Evolutionary conservation across 2,888 invertebrate species (phyloP), one percentile per base, ranked within the genome.

Genomic region (Catotricha subobsoleta): DNA sequence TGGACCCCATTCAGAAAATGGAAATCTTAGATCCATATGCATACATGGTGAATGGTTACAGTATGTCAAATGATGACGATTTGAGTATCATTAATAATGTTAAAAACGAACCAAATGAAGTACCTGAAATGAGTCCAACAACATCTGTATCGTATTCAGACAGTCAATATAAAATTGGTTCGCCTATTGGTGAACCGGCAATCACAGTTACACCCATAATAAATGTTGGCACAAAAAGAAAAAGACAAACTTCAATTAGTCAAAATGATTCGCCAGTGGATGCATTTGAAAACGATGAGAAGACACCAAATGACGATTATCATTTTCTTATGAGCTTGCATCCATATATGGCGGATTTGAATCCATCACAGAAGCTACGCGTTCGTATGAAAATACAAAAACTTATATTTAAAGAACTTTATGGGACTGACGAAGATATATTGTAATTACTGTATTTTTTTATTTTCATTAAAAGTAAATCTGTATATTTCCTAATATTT

Each of bases 351-450:
- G 59, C 58, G 35, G 58, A 61, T 41, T 45, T 62, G 41, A 56
- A 55, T 38, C 56, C 59, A 1, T 55, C 60, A n/a, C 62, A 62
- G 43, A 62, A 62, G 44, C 46, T 62, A 37, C 52, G 59, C 41
- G 56, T 62, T 40, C 58, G 62, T 45, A 62, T 61, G 46, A 61
- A 61, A 53, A 62, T 62, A 49, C 62, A 62, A 48, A 62, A 61
- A 47, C 48, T 62, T 42, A 61, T 62, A 36, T 62, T 62, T 44
- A 62, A 62, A 43, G 62, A 62, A 49, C 51, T 62, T 5, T 62
- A 62, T 48, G 60, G n/a, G n/a, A n/a, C 62, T 48, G 42, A 40
- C 36, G 61, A 62, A 47, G 59, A 61, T 48, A 6, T 23, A 9
- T 13, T 23, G 23, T 36, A 36, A 36, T 36, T 23, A 25, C 16